phyloP scores from a whole-genome alignment of 2,888 invertebrate genomes.

The Trachelus troglodyta region DNA sequence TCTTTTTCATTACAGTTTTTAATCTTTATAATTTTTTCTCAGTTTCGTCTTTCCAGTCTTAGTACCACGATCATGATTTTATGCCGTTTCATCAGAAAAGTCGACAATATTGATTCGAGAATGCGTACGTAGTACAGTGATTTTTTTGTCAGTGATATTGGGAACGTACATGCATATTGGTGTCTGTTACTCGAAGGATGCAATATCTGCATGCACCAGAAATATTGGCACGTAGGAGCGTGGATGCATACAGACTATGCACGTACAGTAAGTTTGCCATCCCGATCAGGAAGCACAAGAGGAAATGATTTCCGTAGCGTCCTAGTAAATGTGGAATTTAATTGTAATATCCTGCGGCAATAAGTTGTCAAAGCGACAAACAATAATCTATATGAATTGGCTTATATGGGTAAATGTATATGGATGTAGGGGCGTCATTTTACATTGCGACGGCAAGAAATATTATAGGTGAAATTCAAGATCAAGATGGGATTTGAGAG shows the following conservation, averaged over 20 bases:
- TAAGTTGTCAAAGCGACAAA: not conserved
- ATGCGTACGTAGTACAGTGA: not conserved
- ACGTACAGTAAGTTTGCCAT: not conserved
- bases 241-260: not conserved
- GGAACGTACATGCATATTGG: not conserved
- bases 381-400: not conserved
- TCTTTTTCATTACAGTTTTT: conserved; percentile 42
- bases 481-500: no score
- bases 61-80: not conserved
- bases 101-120: not conserved
- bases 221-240: not conserved
- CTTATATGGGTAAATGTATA: not conserved
- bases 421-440: not conserved
- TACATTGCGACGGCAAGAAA: not conserved
- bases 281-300: not conserved
- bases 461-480: not conserved
- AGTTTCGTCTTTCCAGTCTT: not conserved
- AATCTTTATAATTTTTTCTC: conserved; percentile 22
- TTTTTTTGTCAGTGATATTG: not conserved
- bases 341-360: not conserved
- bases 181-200: not conserved
- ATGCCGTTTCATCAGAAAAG: not conserved
- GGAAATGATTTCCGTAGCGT: not conserved
- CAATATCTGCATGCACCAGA: not conserved
- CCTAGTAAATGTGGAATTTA: not conserved